Conservation (phyloP, 2,797 vertebrate genomes). For the Crypturellus tataupa region DNA sequence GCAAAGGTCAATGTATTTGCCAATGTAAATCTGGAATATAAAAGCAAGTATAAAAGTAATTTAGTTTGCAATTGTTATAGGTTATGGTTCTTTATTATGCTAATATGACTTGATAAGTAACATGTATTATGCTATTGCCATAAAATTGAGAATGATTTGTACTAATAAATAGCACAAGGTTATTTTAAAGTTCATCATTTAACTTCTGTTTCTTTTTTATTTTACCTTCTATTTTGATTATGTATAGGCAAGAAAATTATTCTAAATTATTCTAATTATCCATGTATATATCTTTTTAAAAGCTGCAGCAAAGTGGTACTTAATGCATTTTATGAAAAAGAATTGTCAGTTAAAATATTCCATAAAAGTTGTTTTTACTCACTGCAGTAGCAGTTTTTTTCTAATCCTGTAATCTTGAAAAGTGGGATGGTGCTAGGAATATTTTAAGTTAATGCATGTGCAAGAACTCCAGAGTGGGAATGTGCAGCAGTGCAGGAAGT, state of each 20-base stretch:
- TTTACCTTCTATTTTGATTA: slow-evolving; percentile 71
- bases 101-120: slow-evolving; percentile 75
- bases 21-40: slow-evolving; percentile 74
- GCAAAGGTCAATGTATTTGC: slow-evolving; percentile 75
- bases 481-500: neutral
- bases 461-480: neutral
- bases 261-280: slow-evolving; percentile 58
- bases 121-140: slow-evolving; percentile 65
- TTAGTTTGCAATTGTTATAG: slow-evolving; percentile 70
- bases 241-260: slow-evolving; percentile 52
- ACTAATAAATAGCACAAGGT: slow-evolving; percentile 59
- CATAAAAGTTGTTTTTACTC: neutral
- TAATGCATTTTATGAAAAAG: slow-evolving; percentile 37
- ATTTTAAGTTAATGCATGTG: slow-evolving; percentile 2
- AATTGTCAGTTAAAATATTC: slow-evolving; percentile 6
- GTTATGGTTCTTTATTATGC: slow-evolving; percentile 77
- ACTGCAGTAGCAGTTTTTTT: neutral
- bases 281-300: slow-evolving; percentile 10
- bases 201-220: slow-evolving; percentile 52
- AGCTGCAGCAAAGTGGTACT: neutral
- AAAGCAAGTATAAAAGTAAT: slow-evolving; percentile 74
- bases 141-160: slow-evolving; percentile 76
- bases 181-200: slow-evolving; percentile 71
- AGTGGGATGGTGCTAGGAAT: slow-evolving; percentile 4
- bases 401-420: slow-evolving; percentile 37